Evolutionary conservation across 2,113 vertebrate species (phyloP).

Genomic region (Sus scrofa): T2T-Sscrofa CM000814.6:20057001-20057500

Average conservation of each 20-base stretch:
- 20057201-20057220: neutral
- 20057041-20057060: neutral
- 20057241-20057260: rapidly evolving
- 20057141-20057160: neutral
- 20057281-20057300: rapidly evolving
- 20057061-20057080: neutral
- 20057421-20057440: neutral
- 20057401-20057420: neutral
- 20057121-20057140: neutral
- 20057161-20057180: neutral
- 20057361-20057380: rapidly evolving
- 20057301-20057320: neutral
- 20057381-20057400: rapidly evolving
- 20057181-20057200: neutral
- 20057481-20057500: neutral
- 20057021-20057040: neutral
- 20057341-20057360: too few species aligned
- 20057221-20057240: neutral
- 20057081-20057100: neutral
- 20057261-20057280: neutral
- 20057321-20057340: neutral
- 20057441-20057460: rapidly evolving
- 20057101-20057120: neutral
- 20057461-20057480: neutral
- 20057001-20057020: neutral